Evolutionary conservation across 2,113 vertebrate genomes (phyloP).

Genomic region (Corvus hawaiiensis): DNA sequence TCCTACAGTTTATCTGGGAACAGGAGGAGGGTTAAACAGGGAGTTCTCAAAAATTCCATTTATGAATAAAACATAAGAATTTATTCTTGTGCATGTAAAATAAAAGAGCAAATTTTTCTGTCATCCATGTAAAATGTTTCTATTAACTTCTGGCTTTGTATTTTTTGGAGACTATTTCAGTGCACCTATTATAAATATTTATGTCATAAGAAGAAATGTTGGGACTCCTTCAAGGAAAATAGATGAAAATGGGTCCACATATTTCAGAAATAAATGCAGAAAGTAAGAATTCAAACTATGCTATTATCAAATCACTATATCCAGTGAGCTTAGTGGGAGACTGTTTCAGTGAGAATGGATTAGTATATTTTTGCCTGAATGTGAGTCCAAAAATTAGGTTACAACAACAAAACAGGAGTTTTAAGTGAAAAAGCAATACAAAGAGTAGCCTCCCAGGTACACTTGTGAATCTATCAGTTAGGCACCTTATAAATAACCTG

Average conservation of each 20-base stretch:
- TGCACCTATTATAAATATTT: constrained; percentile 43
- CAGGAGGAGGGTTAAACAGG: background rate
- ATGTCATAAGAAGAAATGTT: background rate
- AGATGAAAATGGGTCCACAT: background rate
- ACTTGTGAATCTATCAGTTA: background rate
- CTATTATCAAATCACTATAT: background rate
- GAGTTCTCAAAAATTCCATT: background rate
- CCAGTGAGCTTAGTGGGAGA: background rate
- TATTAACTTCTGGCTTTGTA: background rate
- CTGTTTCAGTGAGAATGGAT: background rate
- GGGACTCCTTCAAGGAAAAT: constrained; percentile 16
- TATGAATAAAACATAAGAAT: constrained; percentile 32
- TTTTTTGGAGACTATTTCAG: constrained; percentile 7
- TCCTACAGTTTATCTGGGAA: background rate
- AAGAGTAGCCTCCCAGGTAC: background rate
- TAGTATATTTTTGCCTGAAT: background rate
- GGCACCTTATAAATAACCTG: background rate
- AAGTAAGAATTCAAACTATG: background rate
- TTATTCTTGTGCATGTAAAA: background rate
- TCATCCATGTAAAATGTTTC: background rate
- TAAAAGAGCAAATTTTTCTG: background rate
- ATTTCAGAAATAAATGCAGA: constrained; percentile 19
- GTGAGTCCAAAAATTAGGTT: background rate
- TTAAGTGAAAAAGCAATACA: background rate
- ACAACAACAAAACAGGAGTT: background rate